Conservation (phyloP, 2,888 invertebrate species). For the Anarsia innoxiella region DNA sequence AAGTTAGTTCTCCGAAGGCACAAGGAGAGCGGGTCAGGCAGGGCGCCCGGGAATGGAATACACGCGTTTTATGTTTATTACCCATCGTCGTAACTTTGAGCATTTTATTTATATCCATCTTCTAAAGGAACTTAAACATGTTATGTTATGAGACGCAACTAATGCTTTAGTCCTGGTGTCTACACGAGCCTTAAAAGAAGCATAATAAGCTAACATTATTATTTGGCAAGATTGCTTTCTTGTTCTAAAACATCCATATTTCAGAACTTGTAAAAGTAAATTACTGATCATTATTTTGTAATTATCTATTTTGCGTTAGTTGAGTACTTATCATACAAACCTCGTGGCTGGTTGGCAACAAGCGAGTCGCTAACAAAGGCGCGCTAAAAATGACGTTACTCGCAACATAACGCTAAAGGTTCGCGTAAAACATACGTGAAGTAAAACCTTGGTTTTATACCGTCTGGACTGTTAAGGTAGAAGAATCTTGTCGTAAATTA, state of each 20-base stretch:
- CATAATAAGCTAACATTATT: no score
- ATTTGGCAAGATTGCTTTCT: no score
- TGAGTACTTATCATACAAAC: not conserved
- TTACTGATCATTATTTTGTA: no score
- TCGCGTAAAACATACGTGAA: conserved; percentile 42
- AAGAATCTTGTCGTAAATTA: conserved; percentile 49
- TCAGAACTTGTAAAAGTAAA: no score
- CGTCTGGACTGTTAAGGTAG: conserved; percentile 37
- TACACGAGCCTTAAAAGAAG: no score
- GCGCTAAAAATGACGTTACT: conserved; percentile 35
- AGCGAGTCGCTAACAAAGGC: conserved; percentile 28
- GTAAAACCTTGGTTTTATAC: conserved; percentile 39
- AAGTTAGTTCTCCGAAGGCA: conserved; percentile 37
- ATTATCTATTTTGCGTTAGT: no score
- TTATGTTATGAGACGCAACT: no score
- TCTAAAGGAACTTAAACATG: no score
- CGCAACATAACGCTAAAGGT: conserved; percentile 24
- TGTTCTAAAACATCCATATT: no score
- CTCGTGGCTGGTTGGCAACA: conserved; percentile 16
- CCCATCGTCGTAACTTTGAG: conserved; percentile 33
- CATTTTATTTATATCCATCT: conserved; percentile 33
- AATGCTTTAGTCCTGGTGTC: no score
- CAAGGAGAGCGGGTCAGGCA: conserved; percentile 24
- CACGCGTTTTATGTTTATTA: conserved; percentile 47
- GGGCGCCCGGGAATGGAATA: conserved; percentile 33